Evolutionary conservation across 1,140 invertebrate genomes (phyloP).

Genomic region (Triops cancriformis): DNA sequence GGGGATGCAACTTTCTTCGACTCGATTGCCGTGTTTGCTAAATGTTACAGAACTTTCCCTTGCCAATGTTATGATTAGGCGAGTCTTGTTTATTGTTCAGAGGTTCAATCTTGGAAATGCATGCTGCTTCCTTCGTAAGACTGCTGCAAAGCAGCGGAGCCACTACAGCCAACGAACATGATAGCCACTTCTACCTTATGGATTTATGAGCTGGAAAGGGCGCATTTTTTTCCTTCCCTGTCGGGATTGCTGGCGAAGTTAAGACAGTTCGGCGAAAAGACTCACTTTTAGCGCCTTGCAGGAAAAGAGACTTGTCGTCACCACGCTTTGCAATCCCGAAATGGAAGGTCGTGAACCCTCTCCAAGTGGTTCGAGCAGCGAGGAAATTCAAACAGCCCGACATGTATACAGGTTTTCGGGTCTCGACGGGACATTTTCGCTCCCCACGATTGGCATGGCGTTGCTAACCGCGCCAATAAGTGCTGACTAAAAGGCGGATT

Average conservation of each 20-base stretch:
- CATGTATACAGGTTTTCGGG: not conserved
- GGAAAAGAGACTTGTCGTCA: not conserved
- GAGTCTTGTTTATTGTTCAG: not conserved
- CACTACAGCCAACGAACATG: not conserved
- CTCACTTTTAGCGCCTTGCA: not conserved
- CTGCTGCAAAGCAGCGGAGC: not conserved
- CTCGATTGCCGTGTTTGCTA: not conserved
- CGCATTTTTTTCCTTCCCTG: not conserved
- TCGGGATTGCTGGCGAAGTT: not conserved
- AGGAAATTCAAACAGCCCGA: not conserved
- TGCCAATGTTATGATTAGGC: not conserved
- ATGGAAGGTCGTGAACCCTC: conserved; percentile 11
- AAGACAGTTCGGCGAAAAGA: not conserved
- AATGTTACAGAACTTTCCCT: not conserved
- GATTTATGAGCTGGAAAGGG: not conserved
- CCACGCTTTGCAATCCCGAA: not conserved
- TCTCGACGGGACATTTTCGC: not conserved
- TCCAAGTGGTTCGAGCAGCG: not conserved
- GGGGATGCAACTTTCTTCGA: not conserved
- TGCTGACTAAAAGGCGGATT: not conserved
- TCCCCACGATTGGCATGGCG: not conserved
- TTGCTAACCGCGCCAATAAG: not conserved
- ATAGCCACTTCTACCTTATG: not conserved
- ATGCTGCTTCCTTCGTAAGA: not conserved
- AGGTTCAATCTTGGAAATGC: not conserved